These are phyloP conservation scores for zebrafish (Danio rerio) DNA, from an alignment of 2,113 vertebrate genomes.

Conservation along the genomic window DNA sequence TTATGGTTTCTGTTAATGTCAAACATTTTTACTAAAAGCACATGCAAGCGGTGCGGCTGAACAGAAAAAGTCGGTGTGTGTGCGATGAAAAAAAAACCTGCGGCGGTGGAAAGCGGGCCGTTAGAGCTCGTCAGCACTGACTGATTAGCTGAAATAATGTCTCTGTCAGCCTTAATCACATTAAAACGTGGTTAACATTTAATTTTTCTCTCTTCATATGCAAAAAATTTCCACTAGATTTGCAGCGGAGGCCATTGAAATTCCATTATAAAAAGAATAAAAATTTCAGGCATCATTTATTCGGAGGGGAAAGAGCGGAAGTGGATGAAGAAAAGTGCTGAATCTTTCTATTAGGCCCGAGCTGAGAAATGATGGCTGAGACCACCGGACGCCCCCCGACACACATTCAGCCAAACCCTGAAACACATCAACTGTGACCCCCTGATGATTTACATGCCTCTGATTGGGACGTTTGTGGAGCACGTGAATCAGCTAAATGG, in stretches of 20 bases:
- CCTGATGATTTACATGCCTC: neutral
- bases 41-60: neutral
- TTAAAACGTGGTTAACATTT: constrained; percentile 99
- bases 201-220: constrained; percentile 99
- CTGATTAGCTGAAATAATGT: constrained; percentile 99
- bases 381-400: constrained; percentile 33
- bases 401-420: constrained; percentile 37
- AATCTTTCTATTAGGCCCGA: constrained; percentile 92
- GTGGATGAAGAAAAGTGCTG: constrained; percentile 94
- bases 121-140: constrained; percentile 93
- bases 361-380: constrained; percentile 81
- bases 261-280: constrained; percentile 99
- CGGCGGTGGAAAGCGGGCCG: constrained; percentile 54
- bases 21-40: constrained; percentile 21
- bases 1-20: constrained; percentile 32
- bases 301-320: constrained; percentile 91
- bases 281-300: constrained; percentile 99
- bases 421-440: constrained; percentile 27
- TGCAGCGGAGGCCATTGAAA: constrained; percentile 99
- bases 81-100: constrained; percentile 7
- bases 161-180: constrained; percentile 99
- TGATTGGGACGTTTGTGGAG: neutral
- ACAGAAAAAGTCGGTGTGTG: neutral
- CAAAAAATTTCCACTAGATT: constrained; percentile 99
- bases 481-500: neutral